Conservation (phyloP, 2,113 vertebrate genomes). For the Bucco capensis region DNA sequence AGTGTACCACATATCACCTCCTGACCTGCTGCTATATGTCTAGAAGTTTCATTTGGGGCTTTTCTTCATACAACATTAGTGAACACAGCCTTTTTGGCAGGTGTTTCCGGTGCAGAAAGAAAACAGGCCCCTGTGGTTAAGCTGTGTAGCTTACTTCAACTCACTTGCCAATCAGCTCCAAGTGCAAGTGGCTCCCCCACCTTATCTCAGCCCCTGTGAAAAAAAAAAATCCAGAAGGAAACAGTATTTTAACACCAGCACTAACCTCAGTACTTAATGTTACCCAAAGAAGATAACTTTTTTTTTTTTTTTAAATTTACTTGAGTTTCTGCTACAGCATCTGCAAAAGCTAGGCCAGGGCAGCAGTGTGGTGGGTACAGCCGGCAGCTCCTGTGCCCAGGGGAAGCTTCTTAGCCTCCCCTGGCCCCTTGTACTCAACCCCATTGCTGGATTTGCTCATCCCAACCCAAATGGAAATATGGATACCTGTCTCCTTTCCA, state of each 20-base stretch:
- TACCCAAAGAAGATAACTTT: background rate
- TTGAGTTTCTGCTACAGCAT: background rate
- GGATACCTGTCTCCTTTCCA: background rate
- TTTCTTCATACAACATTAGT: conserved; percentile 1
- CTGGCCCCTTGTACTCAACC: fast-evolving
- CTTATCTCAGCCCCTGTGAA: background rate
- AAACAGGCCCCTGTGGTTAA: conserved; percentile 79
- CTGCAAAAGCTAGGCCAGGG: background rate
- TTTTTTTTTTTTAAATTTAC: too few relatives aligned
- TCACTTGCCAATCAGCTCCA: background rate
- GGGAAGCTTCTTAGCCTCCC: background rate
- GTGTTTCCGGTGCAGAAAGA: conserved; percentile 86
- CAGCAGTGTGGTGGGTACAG: fast-evolving
- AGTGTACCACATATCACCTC: background rate
- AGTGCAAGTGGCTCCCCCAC: background rate
- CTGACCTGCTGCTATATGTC: background rate
- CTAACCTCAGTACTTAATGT: background rate
- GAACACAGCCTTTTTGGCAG: conserved; percentile 69
- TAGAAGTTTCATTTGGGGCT: conserved; percentile 17
- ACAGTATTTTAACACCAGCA: background rate
- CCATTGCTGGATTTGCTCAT: background rate
- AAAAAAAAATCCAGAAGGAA: background rate
- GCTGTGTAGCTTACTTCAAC: background rate
- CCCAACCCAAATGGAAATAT: background rate
- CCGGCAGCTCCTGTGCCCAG: background rate